Evolutionary conservation across 2,888 invertebrate species (phyloP).

Genomic region (Esperia sulphurella): DNA sequence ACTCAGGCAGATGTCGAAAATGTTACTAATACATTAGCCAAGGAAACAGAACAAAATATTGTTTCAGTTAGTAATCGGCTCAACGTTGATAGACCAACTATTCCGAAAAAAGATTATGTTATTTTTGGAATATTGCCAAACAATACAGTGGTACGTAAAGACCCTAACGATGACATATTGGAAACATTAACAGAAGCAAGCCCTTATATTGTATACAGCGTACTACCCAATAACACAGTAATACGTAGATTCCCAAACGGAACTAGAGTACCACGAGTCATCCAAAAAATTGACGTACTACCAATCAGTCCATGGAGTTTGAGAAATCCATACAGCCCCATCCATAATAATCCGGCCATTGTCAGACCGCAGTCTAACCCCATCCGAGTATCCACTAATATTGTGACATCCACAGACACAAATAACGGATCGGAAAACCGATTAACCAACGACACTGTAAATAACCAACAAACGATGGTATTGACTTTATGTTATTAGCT

Average conservation of each 20-base stretch:
- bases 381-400: conserved; percentile 83
- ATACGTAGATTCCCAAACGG: conserved; percentile 90
- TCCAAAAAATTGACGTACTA: conserved; percentile 79
- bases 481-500: conserved; percentile 75
- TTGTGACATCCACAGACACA: conserved; percentile 78
- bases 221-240: conserved; percentile 88
- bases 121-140: conserved; percentile 88
- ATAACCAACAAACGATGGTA: conserved; percentile 77
- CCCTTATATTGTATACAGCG: conserved; percentile 86
- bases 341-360: conserved; percentile 78
- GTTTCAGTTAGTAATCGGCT: conserved; percentile 33
- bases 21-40: conserved; percentile 26
- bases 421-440: conserved; percentile 79
- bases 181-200: conserved; percentile 83
- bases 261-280: conserved; percentile 85
- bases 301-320: conserved; percentile 80
- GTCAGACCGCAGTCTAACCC: conserved; percentile 78
- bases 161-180: conserved; percentile 82
- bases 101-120: conserved; percentile 83
- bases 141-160: conserved; percentile 88
- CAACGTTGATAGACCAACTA: conserved; percentile 36
- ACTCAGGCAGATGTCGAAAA: conserved; percentile 31
- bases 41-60: conserved; percentile 31
- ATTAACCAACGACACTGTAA: conserved; percentile 77
- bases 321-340: conserved; percentile 80